Percentiles rank a stretch among this genome's conserved stretches.
Evolutionary conservation across 2,888 invertebrate species (phyloP).

Genomic region (Diplolepis rosae): DNA sequence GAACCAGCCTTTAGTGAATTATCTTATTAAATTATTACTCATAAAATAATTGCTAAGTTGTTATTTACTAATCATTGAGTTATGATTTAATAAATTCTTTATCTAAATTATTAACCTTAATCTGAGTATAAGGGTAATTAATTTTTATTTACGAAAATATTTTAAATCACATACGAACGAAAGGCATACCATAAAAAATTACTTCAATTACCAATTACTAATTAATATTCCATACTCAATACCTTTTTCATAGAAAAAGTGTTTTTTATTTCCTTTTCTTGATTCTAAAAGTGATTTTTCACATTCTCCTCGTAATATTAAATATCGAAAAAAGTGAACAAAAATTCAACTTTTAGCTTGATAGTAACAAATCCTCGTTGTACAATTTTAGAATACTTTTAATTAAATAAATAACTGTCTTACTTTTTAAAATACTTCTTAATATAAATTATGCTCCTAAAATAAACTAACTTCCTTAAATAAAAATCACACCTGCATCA

Average conservation of each 20-base stretch:
- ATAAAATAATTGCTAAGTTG: too few relatives aligned
- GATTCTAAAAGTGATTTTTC: neutral
- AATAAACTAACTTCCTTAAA: neutral
- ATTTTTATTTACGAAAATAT: neutral
- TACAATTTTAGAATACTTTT: neutral
- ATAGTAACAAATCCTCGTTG: neutral
- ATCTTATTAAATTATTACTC: neutral
- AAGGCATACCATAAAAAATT: slow-evolving; percentile 4
- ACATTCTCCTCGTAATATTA: neutral
- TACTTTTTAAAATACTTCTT: neutral
- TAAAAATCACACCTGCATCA: slow-evolving; percentile 6
- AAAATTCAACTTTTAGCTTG: neutral
- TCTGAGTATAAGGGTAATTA: neutral
- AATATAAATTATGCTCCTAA: neutral
- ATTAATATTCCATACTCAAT: neutral
- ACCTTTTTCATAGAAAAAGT: slow-evolving; percentile 1
- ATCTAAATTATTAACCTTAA: neutral
- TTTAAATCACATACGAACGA: slow-evolving; percentile 5
- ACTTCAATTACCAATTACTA: neutral
- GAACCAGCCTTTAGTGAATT: neutral
- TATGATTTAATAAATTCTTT: neutral
- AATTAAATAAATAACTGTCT: slow-evolving; percentile 1
- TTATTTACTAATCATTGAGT: too few relatives aligned
- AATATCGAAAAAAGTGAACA: neutral
- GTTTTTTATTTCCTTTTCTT: neutral